These are phyloP conservation scores for Enteromius radiatus DNA, from an alignment of 2,797 vertebrate genomes.

Conservation along the genomic window DNA sequence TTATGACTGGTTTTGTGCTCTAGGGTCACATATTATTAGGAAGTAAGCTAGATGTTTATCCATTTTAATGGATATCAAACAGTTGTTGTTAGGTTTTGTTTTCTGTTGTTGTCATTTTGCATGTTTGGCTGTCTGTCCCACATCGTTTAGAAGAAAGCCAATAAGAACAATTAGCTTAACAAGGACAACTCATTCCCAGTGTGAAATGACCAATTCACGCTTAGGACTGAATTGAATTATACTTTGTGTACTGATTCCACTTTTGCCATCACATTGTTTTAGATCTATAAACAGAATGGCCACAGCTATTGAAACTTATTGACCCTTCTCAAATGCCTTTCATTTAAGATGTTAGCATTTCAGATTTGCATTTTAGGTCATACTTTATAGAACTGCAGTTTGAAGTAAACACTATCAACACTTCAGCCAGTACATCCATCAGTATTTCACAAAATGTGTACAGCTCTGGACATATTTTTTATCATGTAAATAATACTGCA, in stretches of 20 bases:
- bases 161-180: constrained; percentile 52
- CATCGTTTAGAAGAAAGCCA: constrained; percentile 46
- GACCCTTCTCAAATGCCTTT: background rate
- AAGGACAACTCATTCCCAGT: constrained; percentile 23
- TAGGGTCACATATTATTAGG: background rate
- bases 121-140: background rate
- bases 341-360: background rate
- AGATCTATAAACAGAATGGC: background rate
- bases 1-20: background rate
- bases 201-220: constrained; percentile 36
- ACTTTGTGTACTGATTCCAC: constrained; percentile 7
- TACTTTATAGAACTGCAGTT: background rate
- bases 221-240: background rate
- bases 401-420: background rate
- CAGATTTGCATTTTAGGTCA: background rate
- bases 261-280: background rate
- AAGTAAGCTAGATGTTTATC: background rate
- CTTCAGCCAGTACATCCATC: background rate
- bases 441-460: background rate
- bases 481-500: background rate
- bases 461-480: background rate
- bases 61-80: background rate
- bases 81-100: background rate
- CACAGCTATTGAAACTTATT: background rate
- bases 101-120: background rate